phyloP scores from a whole-genome alignment of 2,797 vertebrate genomes.

The Arctocebus calabarensis region DNA sequence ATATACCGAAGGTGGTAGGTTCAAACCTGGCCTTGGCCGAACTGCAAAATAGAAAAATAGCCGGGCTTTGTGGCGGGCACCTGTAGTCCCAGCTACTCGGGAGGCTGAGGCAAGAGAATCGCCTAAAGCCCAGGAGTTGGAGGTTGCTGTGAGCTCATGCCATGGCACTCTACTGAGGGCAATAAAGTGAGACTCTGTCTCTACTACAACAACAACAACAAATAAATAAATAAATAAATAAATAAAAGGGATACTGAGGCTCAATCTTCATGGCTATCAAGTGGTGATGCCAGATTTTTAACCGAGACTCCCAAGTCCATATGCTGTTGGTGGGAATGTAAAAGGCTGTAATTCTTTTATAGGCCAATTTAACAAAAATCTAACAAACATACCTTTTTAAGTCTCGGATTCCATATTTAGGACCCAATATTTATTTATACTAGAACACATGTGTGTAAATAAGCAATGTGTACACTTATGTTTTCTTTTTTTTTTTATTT shows the following conservation, averaged over 20 bases:
- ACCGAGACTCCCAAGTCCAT: neutral
- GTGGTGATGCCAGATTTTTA: neutral
- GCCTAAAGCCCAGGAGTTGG: too few relatives aligned
- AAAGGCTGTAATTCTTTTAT: neutral
- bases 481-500: neutral
- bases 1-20: too few relatives aligned
- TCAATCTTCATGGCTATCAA: neutral
- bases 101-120: too few relatives aligned
- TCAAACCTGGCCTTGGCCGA: too few relatives aligned
- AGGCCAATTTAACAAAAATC: constrained; percentile 42
- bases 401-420: constrained; percentile 42
- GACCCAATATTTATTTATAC: constrained; percentile 51
- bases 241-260: neutral
- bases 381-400: constrained; percentile 29
- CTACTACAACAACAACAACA: too few relatives aligned
- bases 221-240: too few relatives aligned
- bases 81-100: too few relatives aligned
- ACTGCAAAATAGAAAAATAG: too few relatives aligned
- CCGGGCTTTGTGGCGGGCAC: too few relatives aligned
- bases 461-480: neutral
- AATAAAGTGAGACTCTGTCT: too few relatives aligned
- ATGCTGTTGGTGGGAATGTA: neutral
- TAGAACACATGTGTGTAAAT: constrained; percentile 9
- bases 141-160: too few relatives aligned
- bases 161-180: too few relatives aligned